A percentile compares a stretch with the other conserved stretches of the same genome.
Evolutionary conservation across 2,888 invertebrate species (phyloP).

Genomic region (Ophion costatus): DNA sequence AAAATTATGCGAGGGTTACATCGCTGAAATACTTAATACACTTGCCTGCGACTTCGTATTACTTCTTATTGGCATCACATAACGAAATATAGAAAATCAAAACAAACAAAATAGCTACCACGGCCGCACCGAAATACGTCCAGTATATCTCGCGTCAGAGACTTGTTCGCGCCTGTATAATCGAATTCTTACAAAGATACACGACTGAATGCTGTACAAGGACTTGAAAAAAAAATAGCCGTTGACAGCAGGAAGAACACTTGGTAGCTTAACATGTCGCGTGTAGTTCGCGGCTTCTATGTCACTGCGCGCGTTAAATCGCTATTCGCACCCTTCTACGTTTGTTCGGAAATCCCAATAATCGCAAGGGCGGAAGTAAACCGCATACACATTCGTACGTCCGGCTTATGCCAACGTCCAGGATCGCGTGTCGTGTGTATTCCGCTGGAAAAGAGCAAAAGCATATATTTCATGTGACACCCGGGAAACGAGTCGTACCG

Average conservation of each 20-base stretch:
- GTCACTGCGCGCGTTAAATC: neutral
- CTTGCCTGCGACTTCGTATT: slow-evolving; percentile 74
- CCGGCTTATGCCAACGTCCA: neutral
- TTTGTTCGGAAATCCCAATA: neutral
- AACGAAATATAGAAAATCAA: slow-evolving; percentile 63
- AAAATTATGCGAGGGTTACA: neutral
- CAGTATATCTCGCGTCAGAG: neutral
- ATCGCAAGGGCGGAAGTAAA: neutral
- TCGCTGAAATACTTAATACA: neutral
- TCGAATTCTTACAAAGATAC: neutral
- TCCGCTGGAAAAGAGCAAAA: neutral
- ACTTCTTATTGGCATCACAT: slow-evolving; percentile 82
- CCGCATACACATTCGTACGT: neutral
- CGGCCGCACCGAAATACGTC: slow-evolving; percentile 36
- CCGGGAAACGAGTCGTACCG: slow-evolving; percentile 25
- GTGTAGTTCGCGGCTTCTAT: neutral
- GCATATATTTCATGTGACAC: neutral
- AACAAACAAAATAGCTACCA: slow-evolving; percentile 43
- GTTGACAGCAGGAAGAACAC: neutral
- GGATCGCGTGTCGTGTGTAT: neutral
- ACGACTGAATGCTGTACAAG: neutral
- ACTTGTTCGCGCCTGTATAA: neutral
- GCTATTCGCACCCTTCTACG: neutral
- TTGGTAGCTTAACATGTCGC: neutral
- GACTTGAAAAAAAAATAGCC: neutral